Evolutionary conservation across 2,113 vertebrate genomes (phyloP), one percentile per base, ranked within the genome.

Genomic region (Mormoops blainvillei): DNA sequence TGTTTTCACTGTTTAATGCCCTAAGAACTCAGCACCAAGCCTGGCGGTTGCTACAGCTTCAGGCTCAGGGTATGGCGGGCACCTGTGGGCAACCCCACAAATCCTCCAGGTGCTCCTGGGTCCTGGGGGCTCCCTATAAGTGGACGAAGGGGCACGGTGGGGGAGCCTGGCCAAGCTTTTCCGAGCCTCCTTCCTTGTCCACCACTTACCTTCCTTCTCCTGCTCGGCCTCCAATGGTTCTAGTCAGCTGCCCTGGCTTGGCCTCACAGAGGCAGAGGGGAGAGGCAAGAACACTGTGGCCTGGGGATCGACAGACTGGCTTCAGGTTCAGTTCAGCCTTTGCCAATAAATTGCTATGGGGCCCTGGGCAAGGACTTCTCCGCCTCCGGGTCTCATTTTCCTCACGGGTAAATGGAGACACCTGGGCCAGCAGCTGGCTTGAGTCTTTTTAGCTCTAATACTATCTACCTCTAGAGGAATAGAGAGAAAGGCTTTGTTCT

Each of bases 391-490:
- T 48, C 83, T 93, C 58, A 71, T 41, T 70, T 90, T 89, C 58
- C 78, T 91, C 26, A 22, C 14, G 11, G 41, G n/a, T 61, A 87
- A 78, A 45, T 26, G 24, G 38, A 88, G 65, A 52, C 48, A 33
- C 61, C 14, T 70, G 45, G 20, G 70, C 50, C 48, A 67, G 48
- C 71, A 48, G 4, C 26, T 15, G 14, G 28, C n/a, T n/a, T 0
- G 4, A 50, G n/a, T 70, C 24, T 96, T 61, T 45, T 48, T 58
- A 89, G 77, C 63, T 68, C 87, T 92, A 15, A 81, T 16, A 26
- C 61, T 14, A 10, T 24, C 33, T 38, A 88, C 68, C 56, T 38
- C 15, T 11, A 22, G 33, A 67, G 87, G 3, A 48, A 28, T 28
- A 33, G 50, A 77, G 76, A 89, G 54, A 84, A 86, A 45, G 0